Evolutionary conservation across 2,888 invertebrate species (phyloP).

Genomic region (Xiphydria camelus): DNA sequence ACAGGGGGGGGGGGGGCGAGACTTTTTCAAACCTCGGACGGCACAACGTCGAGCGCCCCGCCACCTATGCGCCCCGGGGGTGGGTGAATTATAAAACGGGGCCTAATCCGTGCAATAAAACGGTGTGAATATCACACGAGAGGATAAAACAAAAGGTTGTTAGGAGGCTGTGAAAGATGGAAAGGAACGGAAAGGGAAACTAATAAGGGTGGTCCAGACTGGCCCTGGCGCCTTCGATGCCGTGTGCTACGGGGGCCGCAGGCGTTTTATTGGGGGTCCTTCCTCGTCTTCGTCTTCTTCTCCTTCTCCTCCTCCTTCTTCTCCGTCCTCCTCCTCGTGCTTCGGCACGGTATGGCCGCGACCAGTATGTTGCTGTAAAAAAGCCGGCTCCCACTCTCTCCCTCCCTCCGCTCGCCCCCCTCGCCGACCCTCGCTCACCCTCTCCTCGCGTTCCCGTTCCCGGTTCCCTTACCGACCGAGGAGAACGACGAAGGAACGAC

Average conservation of each 20-base stretch:
- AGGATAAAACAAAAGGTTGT: constrained; percentile 47
- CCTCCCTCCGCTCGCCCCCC: constrained; percentile 10
- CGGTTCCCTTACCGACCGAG: constrained; percentile 19
- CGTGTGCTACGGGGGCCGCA: constrained; percentile 22
- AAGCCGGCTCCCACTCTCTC: constrained; percentile 37
- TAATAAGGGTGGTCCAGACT: constrained; percentile 43
- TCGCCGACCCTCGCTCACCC: constrained; percentile 12
- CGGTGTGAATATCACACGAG: constrained; percentile 47
- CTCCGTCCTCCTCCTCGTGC: constrained; percentile 10
- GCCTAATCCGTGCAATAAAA: constrained; percentile 38
- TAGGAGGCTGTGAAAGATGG: constrained; percentile 9
- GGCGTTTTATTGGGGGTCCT: constrained; percentile 42
- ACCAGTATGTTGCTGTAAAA: constrained; percentile 52
- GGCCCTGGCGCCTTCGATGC: constrained; percentile 43
- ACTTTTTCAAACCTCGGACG: too few relatives aligned
- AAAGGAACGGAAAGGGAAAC: constrained; percentile 26
- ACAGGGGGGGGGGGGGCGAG: too few relatives aligned
- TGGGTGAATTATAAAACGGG: constrained; percentile 5
- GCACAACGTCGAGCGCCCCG: too few relatives aligned
- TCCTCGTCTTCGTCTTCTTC: constrained; percentile 22
- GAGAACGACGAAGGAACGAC: constrained; percentile 29
- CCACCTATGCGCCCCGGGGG: background rate
- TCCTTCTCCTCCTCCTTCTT: constrained; percentile 13
- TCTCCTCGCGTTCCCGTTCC: constrained; percentile 3
- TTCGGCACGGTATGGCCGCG: constrained; percentile 47